A percentile compares a stretch with the other conserved stretches of the same genome.
phyloP scores from a whole-genome alignment of 2,888 invertebrate species.

The Drosophila colorata region DNA sequence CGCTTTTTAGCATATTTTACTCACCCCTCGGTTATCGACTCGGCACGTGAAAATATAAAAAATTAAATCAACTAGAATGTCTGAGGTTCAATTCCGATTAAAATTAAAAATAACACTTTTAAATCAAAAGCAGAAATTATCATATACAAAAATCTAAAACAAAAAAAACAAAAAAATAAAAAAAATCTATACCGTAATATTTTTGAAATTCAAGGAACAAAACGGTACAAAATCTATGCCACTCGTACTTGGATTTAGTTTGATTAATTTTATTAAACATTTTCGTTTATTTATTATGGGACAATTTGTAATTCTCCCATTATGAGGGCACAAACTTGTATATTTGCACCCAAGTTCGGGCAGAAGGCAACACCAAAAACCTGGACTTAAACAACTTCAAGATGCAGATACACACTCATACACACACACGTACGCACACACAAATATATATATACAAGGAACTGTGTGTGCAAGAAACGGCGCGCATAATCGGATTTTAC shows the following conservation, averaged over 20 bases:
- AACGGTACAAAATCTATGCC: no score
- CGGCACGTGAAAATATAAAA: constrained; percentile 5
- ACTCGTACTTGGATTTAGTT: neutral
- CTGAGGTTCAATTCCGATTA: no score
- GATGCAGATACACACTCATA: constrained; percentile 18
- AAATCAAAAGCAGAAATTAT: no score
- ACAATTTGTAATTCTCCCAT: constrained; percentile 30
- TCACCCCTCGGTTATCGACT: constrained; percentile 30
- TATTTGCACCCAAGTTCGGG: constrained; percentile 40
- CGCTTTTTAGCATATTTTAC: constrained; percentile 60
- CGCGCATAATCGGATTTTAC: constrained; percentile 78
- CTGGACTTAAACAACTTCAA: constrained; percentile 16
- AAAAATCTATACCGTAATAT: no score
- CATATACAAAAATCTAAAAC: no score
- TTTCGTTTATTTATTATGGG: constrained; percentile 28
- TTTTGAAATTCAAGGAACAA: no score
- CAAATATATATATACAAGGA: neutral
- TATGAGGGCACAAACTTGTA: constrained; percentile 10
- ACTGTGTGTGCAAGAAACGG: constrained; percentile 20
- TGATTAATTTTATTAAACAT: constrained; percentile 33
- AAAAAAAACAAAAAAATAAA: no score
- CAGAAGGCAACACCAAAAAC: constrained; percentile 13
- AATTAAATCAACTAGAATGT: neutral
- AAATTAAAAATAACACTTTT: no score
- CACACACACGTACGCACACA: constrained; percentile 8